Percentiles rank a stretch among this genome's conserved stretches.
These are phyloP conservation scores for Staurois parvus DNA, from an alignment of 2,797 vertebrate species.

Conservation along the genomic window DNA sequence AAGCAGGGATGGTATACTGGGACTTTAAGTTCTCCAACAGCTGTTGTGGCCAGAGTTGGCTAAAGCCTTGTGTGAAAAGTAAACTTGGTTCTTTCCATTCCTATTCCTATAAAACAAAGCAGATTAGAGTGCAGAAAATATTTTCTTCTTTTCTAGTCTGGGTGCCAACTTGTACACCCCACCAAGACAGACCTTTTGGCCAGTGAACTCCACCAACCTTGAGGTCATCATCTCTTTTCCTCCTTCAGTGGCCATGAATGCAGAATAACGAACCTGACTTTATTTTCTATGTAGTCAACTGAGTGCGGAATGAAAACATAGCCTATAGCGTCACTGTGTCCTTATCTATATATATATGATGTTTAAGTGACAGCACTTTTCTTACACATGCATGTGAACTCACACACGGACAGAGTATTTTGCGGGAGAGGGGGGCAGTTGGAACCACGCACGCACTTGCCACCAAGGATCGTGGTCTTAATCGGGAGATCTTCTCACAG, in stretches of 20 bases:
- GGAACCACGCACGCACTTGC: conserved; percentile 31
- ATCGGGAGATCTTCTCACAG: background rate
- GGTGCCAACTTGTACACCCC: background rate
- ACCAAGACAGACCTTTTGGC: background rate
- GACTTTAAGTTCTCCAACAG: too few species aligned
- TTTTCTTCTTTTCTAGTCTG: conserved; percentile 1
- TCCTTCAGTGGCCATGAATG: conserved; percentile 15
- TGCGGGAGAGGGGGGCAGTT: conserved; percentile 28
- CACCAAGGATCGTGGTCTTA: conserved; percentile 12
- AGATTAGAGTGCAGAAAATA: too few species aligned
- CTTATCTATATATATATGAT: conserved; percentile 4
- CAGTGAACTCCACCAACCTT: background rate
- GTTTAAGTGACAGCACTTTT: conserved; percentile 45
- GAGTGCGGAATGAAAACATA: conserved; percentile 11
- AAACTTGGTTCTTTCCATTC: too few species aligned
- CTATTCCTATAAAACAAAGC: too few species aligned
- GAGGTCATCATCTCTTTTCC: background rate
- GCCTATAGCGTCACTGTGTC: conserved; percentile 38
- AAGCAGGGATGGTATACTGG: too few species aligned
- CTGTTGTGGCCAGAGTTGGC: too few species aligned
- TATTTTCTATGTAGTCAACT: conserved; percentile 7
- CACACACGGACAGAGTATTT: conserved; percentile 33
- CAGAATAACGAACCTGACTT: background rate
- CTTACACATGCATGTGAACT: conserved; percentile 46
- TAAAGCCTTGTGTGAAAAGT: too few species aligned